These are phyloP conservation scores for Spialia ferax DNA, from an alignment of 2,888 invertebrate genomes.

Conservation along the genomic window DNA sequence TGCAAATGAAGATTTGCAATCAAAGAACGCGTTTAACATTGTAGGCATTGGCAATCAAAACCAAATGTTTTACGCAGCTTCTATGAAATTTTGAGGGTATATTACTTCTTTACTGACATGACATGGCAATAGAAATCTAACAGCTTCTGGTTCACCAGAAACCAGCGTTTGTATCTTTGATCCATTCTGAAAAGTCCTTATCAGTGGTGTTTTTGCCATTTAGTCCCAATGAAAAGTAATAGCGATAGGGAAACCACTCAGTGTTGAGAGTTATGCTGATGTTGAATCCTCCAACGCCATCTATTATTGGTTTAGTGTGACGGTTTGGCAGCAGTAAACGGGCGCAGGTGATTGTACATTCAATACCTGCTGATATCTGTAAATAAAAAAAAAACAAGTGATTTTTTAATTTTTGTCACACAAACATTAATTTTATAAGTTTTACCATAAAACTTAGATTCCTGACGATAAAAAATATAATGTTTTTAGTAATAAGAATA, in stretches of 20 bases:
- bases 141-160: constrained; percentile 58
- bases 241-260: constrained; percentile 67
- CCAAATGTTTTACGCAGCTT: too few species aligned
- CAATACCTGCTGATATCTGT: constrained; percentile 72
- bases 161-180: constrained; percentile 56
- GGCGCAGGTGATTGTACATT: constrained; percentile 69
- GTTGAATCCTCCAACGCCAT: constrained; percentile 72
- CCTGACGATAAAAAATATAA: too few species aligned
- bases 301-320: constrained; percentile 54
- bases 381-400: neutral
- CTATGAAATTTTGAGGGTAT: too few species aligned
- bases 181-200: constrained; percentile 55
- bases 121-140: too few species aligned
- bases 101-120: too few species aligned
- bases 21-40: too few species aligned
- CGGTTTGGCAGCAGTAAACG: constrained; percentile 67
- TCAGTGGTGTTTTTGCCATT: constrained; percentile 62
- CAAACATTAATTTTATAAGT: too few species aligned
- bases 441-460: too few species aligned
- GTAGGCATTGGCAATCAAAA: too few species aligned
- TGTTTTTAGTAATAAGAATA: too few species aligned
- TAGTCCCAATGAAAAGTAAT: constrained; percentile 64
- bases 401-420: too few species aligned
- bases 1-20: too few species aligned
- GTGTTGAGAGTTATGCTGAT: constrained; percentile 61